These are phyloP conservation scores for Caenorhabditis wallacei DNA, from an alignment of 2,888 invertebrate species.

Conservation along the genomic window DNA sequence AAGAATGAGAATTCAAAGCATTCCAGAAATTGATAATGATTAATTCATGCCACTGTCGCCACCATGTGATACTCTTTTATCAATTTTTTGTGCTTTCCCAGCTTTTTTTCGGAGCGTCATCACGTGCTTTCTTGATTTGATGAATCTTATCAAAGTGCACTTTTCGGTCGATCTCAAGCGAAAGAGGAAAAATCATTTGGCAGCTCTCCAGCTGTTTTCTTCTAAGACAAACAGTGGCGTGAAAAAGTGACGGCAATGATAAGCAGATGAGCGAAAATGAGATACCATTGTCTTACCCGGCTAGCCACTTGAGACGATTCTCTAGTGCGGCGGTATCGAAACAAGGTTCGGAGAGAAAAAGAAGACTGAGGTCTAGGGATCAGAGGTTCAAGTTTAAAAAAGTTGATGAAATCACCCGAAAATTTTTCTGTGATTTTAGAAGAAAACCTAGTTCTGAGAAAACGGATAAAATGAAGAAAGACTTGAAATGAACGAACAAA, in stretches of 20 bases:
- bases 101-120: slow-evolving; percentile 16
- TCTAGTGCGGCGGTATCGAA: slow-evolving; percentile 27
- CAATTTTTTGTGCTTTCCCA: slow-evolving; percentile 11
- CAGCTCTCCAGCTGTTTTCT: slow-evolving; percentile 64
- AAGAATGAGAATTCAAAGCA: slow-evolving; percentile 1
- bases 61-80: slow-evolving; percentile 43
- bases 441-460: neutral
- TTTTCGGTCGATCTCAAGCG: slow-evolving; percentile 39
- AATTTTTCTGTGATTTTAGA: neutral
- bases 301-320: slow-evolving; percentile 49
- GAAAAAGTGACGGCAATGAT: slow-evolving; percentile 35
- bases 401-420: neutral
- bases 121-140: slow-evolving; percentile 35
- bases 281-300: slow-evolving; percentile 48
- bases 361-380: slow-evolving; percentile 34
- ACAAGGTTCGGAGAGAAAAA: slow-evolving; percentile 34
- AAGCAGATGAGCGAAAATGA: slow-evolving; percentile 20
- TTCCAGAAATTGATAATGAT: slow-evolving; percentile 12
- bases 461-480: neutral
- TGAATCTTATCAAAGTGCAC: slow-evolving; percentile 47
- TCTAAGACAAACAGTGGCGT: slow-evolving; percentile 51
- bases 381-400: slow-evolving; percentile 38
- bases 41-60: slow-evolving; percentile 3
- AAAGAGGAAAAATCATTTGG: slow-evolving; percentile 37
- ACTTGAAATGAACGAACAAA: neutral